A percentile compares a stretch with the other conserved stretches of the same genome.
Evolutionary conservation across 2,797 vertebrate species (phyloP).

Genomic region (Mionectes olivaceus): DNA sequence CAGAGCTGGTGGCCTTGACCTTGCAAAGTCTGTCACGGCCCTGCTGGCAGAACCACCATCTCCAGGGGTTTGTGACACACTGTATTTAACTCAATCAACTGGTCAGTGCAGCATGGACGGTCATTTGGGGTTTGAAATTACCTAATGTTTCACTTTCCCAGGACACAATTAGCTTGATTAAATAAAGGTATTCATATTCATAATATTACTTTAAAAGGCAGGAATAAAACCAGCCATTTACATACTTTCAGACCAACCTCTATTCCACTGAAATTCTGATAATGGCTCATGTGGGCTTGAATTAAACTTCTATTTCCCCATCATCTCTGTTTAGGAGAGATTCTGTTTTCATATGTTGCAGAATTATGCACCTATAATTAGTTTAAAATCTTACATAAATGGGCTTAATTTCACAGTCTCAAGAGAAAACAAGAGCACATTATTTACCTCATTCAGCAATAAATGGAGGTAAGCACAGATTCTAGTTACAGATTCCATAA

Average conservation of each 20-base stretch:
- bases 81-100: slow-evolving; percentile 64
- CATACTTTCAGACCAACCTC: slow-evolving; percentile 32
- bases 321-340: neutral
- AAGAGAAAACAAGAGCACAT: slow-evolving; percentile 1
- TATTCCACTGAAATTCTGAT: slow-evolving; percentile 41
- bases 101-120: slow-evolving; percentile 58
- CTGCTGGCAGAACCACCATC: neutral
- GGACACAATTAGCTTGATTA: slow-evolving; percentile 46
- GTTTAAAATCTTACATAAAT: slow-evolving; percentile 36
- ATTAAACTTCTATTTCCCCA: neutral
- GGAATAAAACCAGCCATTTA: neutral
- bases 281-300: neutral
- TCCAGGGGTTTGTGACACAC: neutral
- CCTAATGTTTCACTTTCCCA: slow-evolving; percentile 66
- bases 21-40: neutral
- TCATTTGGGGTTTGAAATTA: slow-evolving; percentile 71
- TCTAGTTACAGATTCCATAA: neutral
- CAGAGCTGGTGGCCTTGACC: slow-evolving; percentile 2
- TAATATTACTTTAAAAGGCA: slow-evolving; percentile 3
- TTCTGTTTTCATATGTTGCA: neutral
- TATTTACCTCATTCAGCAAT: slow-evolving; percentile 19
- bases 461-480: neutral
- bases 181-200: slow-evolving; percentile 74
- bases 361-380: slow-evolving; percentile 1
- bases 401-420: slow-evolving; percentile 26